phyloP scores from a whole-genome alignment of 2,888 invertebrate species.

The Orgyia antiqua region DNA sequence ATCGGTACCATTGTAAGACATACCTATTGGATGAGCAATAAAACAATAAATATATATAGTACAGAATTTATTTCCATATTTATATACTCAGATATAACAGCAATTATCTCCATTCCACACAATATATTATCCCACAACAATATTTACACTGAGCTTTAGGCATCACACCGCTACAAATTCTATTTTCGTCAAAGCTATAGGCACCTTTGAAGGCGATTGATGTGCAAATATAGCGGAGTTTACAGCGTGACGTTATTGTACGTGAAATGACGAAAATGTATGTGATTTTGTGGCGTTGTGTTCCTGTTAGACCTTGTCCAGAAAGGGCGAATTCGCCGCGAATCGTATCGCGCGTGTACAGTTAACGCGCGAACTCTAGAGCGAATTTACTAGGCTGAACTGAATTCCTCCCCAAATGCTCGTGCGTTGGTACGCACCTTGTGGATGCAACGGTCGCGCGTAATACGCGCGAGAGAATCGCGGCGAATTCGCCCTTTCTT shows the following conservation, averaged over 20 bases:
- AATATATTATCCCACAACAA: conserved; percentile 48
- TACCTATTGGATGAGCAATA: too few relatives aligned
- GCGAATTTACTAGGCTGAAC: too few relatives aligned
- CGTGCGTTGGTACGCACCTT: too few relatives aligned
- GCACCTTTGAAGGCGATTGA: conserved; percentile 7
- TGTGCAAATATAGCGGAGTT: conserved; percentile 1
- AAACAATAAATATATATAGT: conserved; percentile 51
- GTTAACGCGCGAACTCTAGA: too few relatives aligned
- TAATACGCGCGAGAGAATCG: too few relatives aligned
- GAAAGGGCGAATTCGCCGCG: too few relatives aligned
- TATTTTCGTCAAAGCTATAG: conserved; percentile 4
- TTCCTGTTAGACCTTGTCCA: too few relatives aligned
- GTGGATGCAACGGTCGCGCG: too few relatives aligned
- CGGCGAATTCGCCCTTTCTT: too few relatives aligned
- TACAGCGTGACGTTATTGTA: not conserved
- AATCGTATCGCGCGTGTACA: too few relatives aligned
- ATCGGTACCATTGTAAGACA: too few relatives aligned
- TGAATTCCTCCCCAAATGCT: too few relatives aligned
- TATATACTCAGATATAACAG: conserved; percentile 70
- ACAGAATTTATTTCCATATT: conserved; percentile 70
- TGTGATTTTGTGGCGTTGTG: conserved; percentile 14
- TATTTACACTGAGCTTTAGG: conserved; percentile 58
- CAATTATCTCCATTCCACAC: conserved; percentile 47
- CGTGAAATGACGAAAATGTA: conserved; percentile 1
- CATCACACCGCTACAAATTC: conserved; percentile 22